Evolutionary conservation across 2,797 vertebrate species (phyloP).

Genomic region (Sebastes flavidus): DNA sequence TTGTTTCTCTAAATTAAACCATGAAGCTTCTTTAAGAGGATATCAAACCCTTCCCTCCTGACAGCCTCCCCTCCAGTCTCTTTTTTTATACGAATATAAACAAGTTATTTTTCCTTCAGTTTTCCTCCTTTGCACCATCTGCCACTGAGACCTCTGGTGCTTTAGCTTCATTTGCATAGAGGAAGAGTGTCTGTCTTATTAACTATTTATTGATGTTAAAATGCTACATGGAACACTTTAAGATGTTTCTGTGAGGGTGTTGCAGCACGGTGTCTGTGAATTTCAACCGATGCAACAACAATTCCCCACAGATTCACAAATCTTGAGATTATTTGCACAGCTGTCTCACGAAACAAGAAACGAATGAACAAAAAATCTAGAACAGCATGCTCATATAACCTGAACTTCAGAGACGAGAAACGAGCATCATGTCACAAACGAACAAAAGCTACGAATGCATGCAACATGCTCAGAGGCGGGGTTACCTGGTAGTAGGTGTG

Average conservation of each 20-base stretch:
- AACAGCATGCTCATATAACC: conserved; percentile 11
- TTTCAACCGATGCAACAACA: background rate
- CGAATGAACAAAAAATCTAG: rapidly evolving
- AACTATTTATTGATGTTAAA: background rate
- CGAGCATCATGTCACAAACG: background rate
- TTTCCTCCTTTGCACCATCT: conserved; percentile 40
- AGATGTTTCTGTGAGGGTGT: background rate
- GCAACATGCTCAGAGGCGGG: conserved; percentile 14
- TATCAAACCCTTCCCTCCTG: background rate
- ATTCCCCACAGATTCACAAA: background rate
- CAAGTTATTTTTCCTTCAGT: conserved; percentile 11
- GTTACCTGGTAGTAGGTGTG: conserved; percentile 84
- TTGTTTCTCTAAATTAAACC: background rate
- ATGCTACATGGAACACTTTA: background rate
- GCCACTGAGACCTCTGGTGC: conserved; percentile 20
- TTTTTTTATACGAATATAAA: conserved; percentile 26
- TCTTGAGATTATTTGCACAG: background rate
- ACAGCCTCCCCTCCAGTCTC: background rate
- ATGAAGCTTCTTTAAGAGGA: background rate
- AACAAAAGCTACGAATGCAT: conserved; percentile 26
- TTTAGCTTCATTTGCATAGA: background rate
- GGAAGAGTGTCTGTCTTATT: background rate
- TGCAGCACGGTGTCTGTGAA: background rate
- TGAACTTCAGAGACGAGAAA: background rate
- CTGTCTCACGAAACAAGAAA: background rate